Evolutionary conservation across 2,888 invertebrate genomes (phyloP).

Genomic region (Drosophila fungiperda): DNA sequence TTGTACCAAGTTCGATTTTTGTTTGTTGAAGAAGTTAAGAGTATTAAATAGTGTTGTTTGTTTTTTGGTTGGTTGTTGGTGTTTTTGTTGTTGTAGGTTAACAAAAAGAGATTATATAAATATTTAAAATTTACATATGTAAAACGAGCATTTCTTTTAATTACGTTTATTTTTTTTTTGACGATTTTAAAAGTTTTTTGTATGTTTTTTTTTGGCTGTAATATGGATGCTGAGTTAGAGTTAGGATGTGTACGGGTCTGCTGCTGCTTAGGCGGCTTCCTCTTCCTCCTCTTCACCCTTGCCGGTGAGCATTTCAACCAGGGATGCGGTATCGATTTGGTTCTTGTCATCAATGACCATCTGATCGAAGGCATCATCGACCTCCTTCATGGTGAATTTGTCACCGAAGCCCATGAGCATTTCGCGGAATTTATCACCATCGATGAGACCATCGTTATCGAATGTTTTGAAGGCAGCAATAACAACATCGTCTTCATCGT

Average conservation of each 20-base stretch:
- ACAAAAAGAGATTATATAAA: constrained; percentile 72
- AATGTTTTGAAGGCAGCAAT: constrained; percentile 96
- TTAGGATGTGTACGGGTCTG: constrained; percentile 76
- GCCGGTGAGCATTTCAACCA: constrained; percentile 95
- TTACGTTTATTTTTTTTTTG: constrained; percentile 79
- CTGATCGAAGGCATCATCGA: constrained; percentile 96
- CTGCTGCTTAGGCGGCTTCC: constrained; percentile 83
- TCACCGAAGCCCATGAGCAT: constrained; percentile 97
- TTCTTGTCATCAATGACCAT: constrained; percentile 96
- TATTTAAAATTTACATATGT: constrained; percentile 75
- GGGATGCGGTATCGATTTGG: constrained; percentile 94
- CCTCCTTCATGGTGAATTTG: constrained; percentile 94
- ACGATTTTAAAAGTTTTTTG: constrained; percentile 73
- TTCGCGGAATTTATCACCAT: constrained; percentile 95
- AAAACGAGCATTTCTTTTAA: constrained; percentile 80
- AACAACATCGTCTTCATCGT: constrained; percentile 96
- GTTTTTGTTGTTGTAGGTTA: constrained; percentile 49
- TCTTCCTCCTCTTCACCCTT: constrained; percentile 93
- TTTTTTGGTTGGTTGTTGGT: constrained; percentile 44
- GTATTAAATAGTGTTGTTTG: constrained; percentile 54
- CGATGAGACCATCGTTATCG: constrained; percentile 94
- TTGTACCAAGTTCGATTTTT: constrained; percentile 43
- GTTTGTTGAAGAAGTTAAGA: constrained; percentile 73
- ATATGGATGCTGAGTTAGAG: constrained; percentile 77
- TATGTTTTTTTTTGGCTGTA: constrained; percentile 43